Conservation (phyloP, 2,888 invertebrate genomes). For the Macroteleia sp. region DNA sequence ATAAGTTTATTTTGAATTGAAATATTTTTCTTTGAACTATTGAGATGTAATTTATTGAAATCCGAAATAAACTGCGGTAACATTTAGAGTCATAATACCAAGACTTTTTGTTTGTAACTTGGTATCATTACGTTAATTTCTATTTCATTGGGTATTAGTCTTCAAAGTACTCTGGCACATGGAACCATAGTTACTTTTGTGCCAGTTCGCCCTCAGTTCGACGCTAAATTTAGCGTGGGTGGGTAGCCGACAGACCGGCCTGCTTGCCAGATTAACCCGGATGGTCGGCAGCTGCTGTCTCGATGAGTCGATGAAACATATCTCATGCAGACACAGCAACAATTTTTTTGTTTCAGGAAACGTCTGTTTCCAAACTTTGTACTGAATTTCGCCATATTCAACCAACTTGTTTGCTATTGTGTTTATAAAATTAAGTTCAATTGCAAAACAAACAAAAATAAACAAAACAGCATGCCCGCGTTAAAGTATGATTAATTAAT, state of each 20-base stretch:
- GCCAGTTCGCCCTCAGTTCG: conserved; percentile 59
- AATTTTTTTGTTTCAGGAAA: conserved; percentile 24
- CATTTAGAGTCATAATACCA: too few relatives aligned
- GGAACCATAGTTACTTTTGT: conserved; percentile 62
- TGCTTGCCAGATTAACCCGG: conserved; percentile 75
- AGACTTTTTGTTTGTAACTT: too few relatives aligned
- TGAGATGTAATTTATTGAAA: too few relatives aligned
- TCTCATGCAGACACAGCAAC: conserved; percentile 39
- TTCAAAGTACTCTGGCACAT: conserved; percentile 40
- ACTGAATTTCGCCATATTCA: neutral
- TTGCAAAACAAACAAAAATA: neutral
- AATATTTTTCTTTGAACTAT: too few relatives aligned
- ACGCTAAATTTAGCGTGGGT: conserved; percentile 80
- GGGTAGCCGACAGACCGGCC: conserved; percentile 69
- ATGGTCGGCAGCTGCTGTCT: conserved; percentile 74
- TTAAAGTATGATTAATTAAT: too few relatives aligned
- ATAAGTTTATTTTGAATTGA: too few relatives aligned
- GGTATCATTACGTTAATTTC: conserved; percentile 41
- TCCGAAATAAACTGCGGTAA: too few relatives aligned
- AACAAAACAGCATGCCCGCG: too few relatives aligned
- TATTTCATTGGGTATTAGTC: conserved; percentile 26
- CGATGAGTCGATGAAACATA: conserved; percentile 66
- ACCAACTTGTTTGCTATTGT: neutral
- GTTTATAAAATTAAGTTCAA: too few relatives aligned
- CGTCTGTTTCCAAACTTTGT: conserved; percentile 3